Percentiles rank a stretch among this genome's conserved stretches.
phyloP scores from a whole-genome alignment of 2,113 vertebrate genomes.

The Larimichthys polyactis region DNA sequence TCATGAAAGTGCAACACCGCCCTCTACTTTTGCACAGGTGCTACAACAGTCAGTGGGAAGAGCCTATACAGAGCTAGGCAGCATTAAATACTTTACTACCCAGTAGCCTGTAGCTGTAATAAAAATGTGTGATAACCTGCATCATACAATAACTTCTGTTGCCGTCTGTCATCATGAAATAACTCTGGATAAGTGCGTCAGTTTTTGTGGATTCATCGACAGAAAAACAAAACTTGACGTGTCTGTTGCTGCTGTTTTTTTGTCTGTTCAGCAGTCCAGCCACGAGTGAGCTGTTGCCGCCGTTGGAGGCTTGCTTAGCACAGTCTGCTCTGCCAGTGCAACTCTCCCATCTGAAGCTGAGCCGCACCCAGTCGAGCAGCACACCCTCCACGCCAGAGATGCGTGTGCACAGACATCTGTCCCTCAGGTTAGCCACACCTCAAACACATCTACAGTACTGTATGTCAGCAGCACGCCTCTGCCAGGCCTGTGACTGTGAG shows the following conservation, averaged over 20 bases:
- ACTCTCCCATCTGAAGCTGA: conserved; percentile 74
- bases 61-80: not conserved
- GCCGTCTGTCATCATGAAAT: not conserved
- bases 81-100: not conserved
- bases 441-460: not conserved
- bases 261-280: conserved; percentile 78
- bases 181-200: not conserved
- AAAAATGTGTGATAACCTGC: not conserved
- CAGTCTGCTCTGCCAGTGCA: conserved; percentile 67
- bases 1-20: conserved; percentile 42
- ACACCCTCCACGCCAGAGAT: conserved; percentile 88
- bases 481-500: not conserved
- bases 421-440: conserved; percentile 84
- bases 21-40: conserved; percentile 42
- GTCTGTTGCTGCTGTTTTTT: not conserved
- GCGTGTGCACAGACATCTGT: conserved; percentile 83
- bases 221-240: not conserved
- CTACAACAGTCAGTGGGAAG: conserved; percentile 22
- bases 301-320: conserved; percentile 74
- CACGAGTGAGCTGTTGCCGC: conserved; percentile 78
- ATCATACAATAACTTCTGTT: not conserved
- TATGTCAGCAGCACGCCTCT: not conserved
- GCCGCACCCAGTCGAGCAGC: conserved; percentile 81
- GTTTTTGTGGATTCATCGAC: not conserved
- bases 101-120: not conserved